phyloP scores from a whole-genome alignment of 1,140 invertebrate genomes.

The Phthorimaea operculella region DNA sequence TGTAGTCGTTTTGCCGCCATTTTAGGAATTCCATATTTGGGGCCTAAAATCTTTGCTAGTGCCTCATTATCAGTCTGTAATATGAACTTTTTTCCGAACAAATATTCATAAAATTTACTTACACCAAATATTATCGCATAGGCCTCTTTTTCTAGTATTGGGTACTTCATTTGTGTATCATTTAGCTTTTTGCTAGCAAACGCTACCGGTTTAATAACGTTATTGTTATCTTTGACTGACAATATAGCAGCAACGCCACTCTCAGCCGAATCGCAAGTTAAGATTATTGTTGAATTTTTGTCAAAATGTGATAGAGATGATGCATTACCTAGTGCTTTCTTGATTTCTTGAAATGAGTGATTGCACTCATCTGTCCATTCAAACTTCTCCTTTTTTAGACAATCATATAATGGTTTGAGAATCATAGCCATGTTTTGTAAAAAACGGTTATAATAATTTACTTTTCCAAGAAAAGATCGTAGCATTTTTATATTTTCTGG shows the following conservation, averaged over 20 bases:
- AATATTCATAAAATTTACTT: constrained; percentile 20
- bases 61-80: constrained; percentile 27
- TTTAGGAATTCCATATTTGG: constrained; percentile 23
- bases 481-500: constrained; percentile 40
- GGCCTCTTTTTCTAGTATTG: constrained; percentile 19
- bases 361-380: constrained; percentile 35
- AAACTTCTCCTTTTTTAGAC: constrained; percentile 43
- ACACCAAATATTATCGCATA: constrained; percentile 23
- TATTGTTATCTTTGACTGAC: constrained; percentile 20
- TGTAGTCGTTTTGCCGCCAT: constrained; percentile 24
- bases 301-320: constrained; percentile 32
- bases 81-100: constrained; percentile 12
- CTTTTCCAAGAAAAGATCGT: constrained; percentile 44
- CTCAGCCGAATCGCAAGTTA: constrained; percentile 37
- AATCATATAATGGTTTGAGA: constrained; percentile 40
- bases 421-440: constrained; percentile 41
- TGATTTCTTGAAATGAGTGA: constrained; percentile 31
- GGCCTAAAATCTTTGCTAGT: constrained; percentile 22
- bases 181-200: constrained; percentile 29
- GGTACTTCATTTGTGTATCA: constrained; percentile 11
- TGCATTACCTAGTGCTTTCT: constrained; percentile 24
- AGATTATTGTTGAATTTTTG: constrained; percentile 22
- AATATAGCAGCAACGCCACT: constrained; percentile 48
- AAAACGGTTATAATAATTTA: constrained; percentile 49
- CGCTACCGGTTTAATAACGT: constrained; percentile 32